Percentiles rank a stretch among this genome's conserved stretches.
Conservation (phyloP, 2,888 invertebrate genomes). For the Mesodorylaimus sp. region DNA sequence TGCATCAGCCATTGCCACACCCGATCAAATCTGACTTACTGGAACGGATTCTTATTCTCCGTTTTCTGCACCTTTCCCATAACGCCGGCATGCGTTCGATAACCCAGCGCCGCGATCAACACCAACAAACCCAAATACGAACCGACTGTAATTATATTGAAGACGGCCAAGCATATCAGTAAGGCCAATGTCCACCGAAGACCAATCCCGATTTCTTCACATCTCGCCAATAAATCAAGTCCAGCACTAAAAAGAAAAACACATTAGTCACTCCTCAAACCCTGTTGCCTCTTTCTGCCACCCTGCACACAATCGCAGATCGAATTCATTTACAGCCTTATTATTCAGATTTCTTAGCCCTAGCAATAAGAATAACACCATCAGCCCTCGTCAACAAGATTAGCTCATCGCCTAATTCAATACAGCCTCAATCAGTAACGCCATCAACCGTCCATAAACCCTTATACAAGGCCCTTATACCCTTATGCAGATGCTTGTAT, state of each 20-base stretch:
- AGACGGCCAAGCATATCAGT: conserved; percentile 78
- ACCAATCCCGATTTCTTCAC: conserved; percentile 81
- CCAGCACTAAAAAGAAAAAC: conserved; percentile 42
- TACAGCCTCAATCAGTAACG: too few species aligned
- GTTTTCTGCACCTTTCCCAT: conserved; percentile 55
- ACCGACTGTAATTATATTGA: conserved; percentile 73
- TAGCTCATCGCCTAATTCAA: too few species aligned
- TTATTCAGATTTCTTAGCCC: too few species aligned
- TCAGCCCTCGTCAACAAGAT: too few species aligned
- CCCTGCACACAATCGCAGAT: too few species aligned
- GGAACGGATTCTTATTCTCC: conserved; percentile 92
- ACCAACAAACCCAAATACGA: conserved; percentile 72
- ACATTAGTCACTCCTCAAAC: too few species aligned
- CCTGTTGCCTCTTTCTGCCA: too few species aligned
- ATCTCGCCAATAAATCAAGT: conserved; percentile 86
- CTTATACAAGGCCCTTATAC: too few species aligned
- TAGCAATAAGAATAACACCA: too few species aligned
- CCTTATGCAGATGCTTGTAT: too few species aligned
- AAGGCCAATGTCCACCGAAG: conserved; percentile 69
- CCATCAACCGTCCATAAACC: too few species aligned
- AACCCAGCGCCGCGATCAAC: conserved; percentile 68
- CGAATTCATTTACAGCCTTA: too few species aligned
- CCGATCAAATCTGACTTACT: conserved; percentile 46
- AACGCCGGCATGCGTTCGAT: conserved; percentile 87
- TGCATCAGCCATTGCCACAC: neutral